Percentiles rank a stretch among this genome's conserved stretches.
Evolutionary conservation across 1,140 invertebrate genomes (phyloP).

Genomic region (Psix sp.): DNA sequence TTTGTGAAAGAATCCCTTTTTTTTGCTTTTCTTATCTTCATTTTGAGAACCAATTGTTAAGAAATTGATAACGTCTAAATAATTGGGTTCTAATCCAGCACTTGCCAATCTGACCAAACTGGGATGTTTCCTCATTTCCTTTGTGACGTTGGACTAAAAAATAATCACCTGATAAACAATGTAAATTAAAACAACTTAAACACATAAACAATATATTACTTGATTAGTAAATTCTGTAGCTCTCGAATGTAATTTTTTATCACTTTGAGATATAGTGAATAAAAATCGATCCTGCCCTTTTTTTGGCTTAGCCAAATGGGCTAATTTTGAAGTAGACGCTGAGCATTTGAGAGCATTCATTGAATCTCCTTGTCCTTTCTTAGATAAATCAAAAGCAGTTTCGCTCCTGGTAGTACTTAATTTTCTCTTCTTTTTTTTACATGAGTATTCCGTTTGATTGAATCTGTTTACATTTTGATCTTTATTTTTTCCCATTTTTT

Average conservation of each 20-base stretch:
- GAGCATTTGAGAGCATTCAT: slow-evolving; percentile 30
- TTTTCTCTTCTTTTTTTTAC: no score
- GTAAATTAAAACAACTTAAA: no score
- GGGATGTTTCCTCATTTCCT: slow-evolving; percentile 40
- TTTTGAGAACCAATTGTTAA: slow-evolving; percentile 17
- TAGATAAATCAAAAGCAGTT: slow-evolving; percentile 29
- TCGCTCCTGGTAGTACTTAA: no score
- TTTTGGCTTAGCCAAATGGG: slow-evolving; percentile 38
- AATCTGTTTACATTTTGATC: no score
- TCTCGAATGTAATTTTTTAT: neutral
- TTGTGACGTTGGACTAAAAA: neutral
- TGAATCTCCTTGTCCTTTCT: slow-evolving; percentile 11
- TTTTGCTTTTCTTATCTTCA: slow-evolving; percentile 23
- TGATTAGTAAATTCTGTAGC: no score
- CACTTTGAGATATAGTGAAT: slow-evolving; percentile 64
- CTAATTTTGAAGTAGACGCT: slow-evolving; percentile 55
- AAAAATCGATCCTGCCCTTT: slow-evolving; percentile 64
- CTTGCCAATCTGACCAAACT: slow-evolving; percentile 57
- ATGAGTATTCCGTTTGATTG: no score
- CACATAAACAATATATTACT: no score
- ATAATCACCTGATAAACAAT: neutral
- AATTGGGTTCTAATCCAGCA: slow-evolving; percentile 35
- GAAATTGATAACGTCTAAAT: slow-evolving; percentile 47
- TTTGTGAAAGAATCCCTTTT: slow-evolving; percentile 34
- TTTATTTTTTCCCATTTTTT: no score